Base-by-base conservation (phyloP, 2,888 invertebrate genomes). In the Falcaria lacertinaria region DNA sequence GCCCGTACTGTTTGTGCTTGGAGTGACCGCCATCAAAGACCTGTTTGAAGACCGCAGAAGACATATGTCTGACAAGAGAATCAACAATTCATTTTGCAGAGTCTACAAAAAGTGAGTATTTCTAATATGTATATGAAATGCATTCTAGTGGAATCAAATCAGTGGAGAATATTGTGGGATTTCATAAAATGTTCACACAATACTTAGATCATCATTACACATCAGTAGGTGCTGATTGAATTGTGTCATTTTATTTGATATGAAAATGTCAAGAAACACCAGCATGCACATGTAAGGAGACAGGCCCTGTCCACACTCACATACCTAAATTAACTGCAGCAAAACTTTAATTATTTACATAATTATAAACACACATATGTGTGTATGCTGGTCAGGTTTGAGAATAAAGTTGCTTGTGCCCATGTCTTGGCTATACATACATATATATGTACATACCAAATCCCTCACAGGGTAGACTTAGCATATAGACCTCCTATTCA, bases 11-110 rank as follows among this genome's bases (percentile, higher is more conserved):
- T 97, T 98, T 91, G 98, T 98, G 74, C 92, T 98, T 33, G 95
- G 95, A 51, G 97, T 98, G 40, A 98, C 98, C 0, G 97, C 97
- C 28, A 92, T 98, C 43, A 98, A 98, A 84, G 98, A 98, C 90
- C 91, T 97, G 60, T 97, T 97, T 83, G 98, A 98, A 87, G 98
- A 98, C 82, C 92, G 97, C 42, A 91, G 98, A 47, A 90, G 99
- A 68, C 93, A 96, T 68, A 93, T 93, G 34, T 97, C 97, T 43
- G 99, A 99, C 84, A 96, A 95, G 71, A 92, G 98, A 65, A 97
- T 99, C 64, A 99, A 99, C 82, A 96, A 96, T 74, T 94, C 95
- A 37, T 95, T 95, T 39, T 98, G 98, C 81, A 92, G 97, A 74
- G 96, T 98, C 44, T 98, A 95, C 87, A 94, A 94, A 80, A 95